Percentiles rank a stretch among this genome's conserved stretches.
These are phyloP conservation scores for Anthopleura sola DNA, from an alignment of 64 coral and sea anemone genomes.

Conservation along the genomic window DNA sequence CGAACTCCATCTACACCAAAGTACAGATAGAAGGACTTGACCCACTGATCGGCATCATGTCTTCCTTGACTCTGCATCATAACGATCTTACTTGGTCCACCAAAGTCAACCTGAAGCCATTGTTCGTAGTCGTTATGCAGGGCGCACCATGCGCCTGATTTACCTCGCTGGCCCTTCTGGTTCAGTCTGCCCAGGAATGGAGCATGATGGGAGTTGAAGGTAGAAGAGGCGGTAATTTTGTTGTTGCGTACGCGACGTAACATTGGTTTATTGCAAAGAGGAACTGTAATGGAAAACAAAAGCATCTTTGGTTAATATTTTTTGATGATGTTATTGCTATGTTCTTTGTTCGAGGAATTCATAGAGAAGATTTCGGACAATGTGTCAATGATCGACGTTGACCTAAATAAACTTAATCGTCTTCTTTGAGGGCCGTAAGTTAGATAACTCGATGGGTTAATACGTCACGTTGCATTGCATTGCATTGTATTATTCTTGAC, in stretches of 20 bases:
- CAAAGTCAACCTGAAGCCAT: conserved; percentile 67
- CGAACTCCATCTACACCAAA: conserved; percentile 45
- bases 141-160: conserved; percentile 43
- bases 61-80: conserved; percentile 48
- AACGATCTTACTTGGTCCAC: conserved; percentile 27
- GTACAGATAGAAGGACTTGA: conserved; percentile 34
- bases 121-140: conserved; percentile 69
- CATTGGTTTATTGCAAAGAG: conserved; percentile 28
- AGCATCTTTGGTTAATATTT: no score
- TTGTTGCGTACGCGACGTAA: neutral
- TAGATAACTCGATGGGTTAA: no score
- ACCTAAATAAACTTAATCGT: no score
- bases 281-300: neutral
- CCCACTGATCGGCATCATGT: conserved; percentile 48
- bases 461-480: no score
- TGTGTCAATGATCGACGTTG: no score
- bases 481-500: no score
- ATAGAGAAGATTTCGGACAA: no score
- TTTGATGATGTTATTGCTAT: neutral
- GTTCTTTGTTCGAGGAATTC: no score
- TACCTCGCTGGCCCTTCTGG: neutral
- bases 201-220: conserved; percentile 6
- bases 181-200: conserved; percentile 48
- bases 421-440: no score
- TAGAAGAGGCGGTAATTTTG: conserved; percentile 25